Evolutionary conservation across 2,797 vertebrate genomes (phyloP).

Genomic region (Galaxias olidus): DNA sequence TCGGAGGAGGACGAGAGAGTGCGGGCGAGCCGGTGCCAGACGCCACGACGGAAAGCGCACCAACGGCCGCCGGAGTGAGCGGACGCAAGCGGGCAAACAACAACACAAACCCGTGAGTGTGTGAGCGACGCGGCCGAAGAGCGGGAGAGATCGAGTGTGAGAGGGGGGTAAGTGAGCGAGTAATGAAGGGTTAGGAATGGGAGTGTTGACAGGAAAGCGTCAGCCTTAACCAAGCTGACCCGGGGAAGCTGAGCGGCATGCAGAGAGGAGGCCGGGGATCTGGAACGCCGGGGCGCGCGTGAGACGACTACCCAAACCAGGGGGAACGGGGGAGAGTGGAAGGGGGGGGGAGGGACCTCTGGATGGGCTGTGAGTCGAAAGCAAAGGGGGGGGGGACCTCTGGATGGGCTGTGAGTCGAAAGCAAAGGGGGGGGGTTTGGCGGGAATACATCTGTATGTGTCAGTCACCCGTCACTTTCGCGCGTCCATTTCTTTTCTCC

Average conservation of each 20-base stretch:
- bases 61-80: too few species aligned
- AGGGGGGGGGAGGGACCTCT: too few species aligned
- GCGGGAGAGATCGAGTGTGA: conserved; percentile 37
- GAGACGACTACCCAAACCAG: conserved; percentile 62
- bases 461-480: conserved; percentile 48
- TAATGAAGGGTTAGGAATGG: conserved; percentile 79
- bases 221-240: conserved; percentile 78
- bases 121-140: conserved; percentile 15
- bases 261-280: conserved; percentile 73
- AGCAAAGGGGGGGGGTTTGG: conserved; percentile 51
- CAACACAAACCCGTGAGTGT: not conserved
- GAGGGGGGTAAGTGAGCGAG: conserved; percentile 68
- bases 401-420: conserved; percentile 26
- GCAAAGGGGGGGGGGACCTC: conserved; percentile 35
- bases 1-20: not conserved
- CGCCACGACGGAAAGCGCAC: too few species aligned
- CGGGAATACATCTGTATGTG: conserved; percentile 53
- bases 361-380: conserved; percentile 27
- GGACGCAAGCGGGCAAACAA: too few species aligned
- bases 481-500: conserved; percentile 28
- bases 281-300: conserved; percentile 70
- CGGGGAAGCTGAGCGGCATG: conserved; percentile 57
- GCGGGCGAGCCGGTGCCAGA: too few species aligned
- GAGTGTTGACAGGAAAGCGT: conserved; percentile 78
- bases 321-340: too few species aligned